Conservation (phyloP, 1,140 invertebrate species). For the Leptopilina clavipes region DNA sequence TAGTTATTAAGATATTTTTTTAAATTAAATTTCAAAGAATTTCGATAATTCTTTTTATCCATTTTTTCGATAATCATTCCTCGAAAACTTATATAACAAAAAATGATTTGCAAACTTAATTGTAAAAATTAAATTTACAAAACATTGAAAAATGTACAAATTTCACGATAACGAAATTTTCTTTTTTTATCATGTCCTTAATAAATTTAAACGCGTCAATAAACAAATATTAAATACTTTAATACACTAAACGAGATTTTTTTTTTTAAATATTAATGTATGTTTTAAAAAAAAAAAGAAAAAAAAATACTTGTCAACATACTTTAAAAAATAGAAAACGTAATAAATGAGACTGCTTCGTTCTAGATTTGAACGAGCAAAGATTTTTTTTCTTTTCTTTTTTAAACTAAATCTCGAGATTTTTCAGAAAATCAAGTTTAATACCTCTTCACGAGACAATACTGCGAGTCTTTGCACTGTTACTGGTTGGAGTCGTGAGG, state of each 20-base stretch:
- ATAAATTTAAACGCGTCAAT: neutral
- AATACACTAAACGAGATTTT: conserved; percentile 3
- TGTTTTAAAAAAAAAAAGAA: neutral
- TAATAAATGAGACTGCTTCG: conserved; percentile 30
- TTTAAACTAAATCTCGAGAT: conserved; percentile 31
- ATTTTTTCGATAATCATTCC: no score
- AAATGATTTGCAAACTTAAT: neutral
- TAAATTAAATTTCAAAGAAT: no score
- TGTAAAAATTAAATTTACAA: neutral
- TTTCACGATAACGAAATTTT: neutral
- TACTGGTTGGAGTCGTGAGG: conserved; percentile 48
- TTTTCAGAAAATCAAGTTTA: conserved; percentile 25
- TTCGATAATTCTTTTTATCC: no score
- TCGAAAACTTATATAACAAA: neutral
- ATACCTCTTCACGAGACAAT: conserved; percentile 71
- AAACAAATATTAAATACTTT: conserved; percentile 7
- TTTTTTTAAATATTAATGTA: neutral
- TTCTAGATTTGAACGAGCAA: conserved; percentile 23
- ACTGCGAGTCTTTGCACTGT: conserved; percentile 66
- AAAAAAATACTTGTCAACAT: neutral
- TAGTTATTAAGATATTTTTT: no score
- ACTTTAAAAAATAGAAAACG: neutral
- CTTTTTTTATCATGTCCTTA: neutral
- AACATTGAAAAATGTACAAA: neutral
- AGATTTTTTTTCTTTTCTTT: conserved; percentile 4